phyloP scores from a whole-genome alignment of 2,797 vertebrate species.

The Melanotaenia pygmaea region DNA sequence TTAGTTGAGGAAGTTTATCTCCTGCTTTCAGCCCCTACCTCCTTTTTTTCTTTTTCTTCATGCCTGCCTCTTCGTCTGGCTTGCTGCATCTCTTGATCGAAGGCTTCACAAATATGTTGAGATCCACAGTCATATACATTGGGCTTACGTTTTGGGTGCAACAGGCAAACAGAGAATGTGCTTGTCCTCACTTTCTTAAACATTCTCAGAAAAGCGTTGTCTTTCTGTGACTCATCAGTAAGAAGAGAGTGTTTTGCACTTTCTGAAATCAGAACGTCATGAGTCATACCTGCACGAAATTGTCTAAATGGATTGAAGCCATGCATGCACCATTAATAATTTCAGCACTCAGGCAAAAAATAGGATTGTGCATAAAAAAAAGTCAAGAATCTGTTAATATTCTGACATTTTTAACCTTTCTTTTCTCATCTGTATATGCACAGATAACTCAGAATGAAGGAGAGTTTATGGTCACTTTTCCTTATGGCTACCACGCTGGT shows the following conservation, averaged over 20 bases:
- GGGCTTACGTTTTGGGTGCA: slow-evolving; percentile 57
- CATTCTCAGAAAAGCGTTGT: slow-evolving; percentile 44
- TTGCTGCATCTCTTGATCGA: slow-evolving; percentile 68
- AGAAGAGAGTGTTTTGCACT: not conserved
- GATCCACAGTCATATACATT: slow-evolving; percentile 43
- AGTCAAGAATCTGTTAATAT: not conserved
- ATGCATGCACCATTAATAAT: not conserved
- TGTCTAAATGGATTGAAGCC: not conserved
- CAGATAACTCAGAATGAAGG: slow-evolving; percentile 97
- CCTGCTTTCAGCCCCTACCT: slow-evolving; percentile 34
- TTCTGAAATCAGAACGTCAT: not conserved
- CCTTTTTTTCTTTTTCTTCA: slow-evolving; percentile 29
- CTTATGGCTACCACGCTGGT: slow-evolving; percentile 96
- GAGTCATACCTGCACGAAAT: slow-evolving; percentile 1
- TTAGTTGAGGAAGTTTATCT: slow-evolving; percentile 64
- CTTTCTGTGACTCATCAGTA: not conserved
- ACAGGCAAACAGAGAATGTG: slow-evolving; percentile 42
- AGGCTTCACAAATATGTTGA: slow-evolving; percentile 53
- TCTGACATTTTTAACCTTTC: not conserved
- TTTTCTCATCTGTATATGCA: not conserved
- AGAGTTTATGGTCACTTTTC: slow-evolving; percentile 98
- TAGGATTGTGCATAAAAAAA: not conserved
- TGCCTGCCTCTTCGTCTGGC: slow-evolving; percentile 53
- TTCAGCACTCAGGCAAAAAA: not conserved
- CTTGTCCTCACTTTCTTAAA: slow-evolving; percentile 48